Base-by-base conservation (phyloP, 2,888 invertebrate species). In the Noctuana brunneofusca region DNA sequence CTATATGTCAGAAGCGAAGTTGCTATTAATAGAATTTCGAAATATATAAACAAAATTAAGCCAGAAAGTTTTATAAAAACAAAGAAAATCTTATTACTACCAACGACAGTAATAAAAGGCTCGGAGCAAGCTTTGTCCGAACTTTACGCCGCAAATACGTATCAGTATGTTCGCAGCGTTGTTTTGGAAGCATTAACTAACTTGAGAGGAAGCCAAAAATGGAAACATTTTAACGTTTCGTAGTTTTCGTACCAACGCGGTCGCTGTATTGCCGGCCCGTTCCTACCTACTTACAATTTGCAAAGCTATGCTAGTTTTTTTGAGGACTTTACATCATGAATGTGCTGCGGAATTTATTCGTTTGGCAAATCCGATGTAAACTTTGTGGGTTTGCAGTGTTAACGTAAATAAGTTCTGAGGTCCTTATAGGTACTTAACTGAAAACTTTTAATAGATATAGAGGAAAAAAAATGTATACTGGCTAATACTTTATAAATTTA, bases 131-230 rank as follows among this genome's bases (percentile, higher is more conserved):
- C 65, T 64, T 64, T 70, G 71, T 69, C 67, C 58, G 65, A 70
- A 70, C 65, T 71, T 70, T 65, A 65, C 63, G 66, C 68, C 67
- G 65, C 68, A 69, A 72, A 63, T 65, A 66, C 68, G 68, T 72
- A 73, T 69, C 68, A 67, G 69, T 66, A 69, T 85, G 83, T 86
- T 84, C 78, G 70, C 81, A 72, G 75, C 69, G 81, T 85, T 70
- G 88, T 89, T 89, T 86, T 84, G 83, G 79, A 76, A 86, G 84
- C 87, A 89, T 90, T 89, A 89, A 89, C 87, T 84, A 84, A 87
- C 78, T 90, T 89, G 89, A 87, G 84, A 83, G 87, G 72, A 79
- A 80, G 90, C 90, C 90, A 88, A 88, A 89, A 89, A 83, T 84
- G 86, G 84, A 85, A 85, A 80, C 87, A 83, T 87, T 89, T 87